Conservation (phyloP, 53 echinoderm and acorn worm genomes). For the Glandiceps talaboti region DNA sequence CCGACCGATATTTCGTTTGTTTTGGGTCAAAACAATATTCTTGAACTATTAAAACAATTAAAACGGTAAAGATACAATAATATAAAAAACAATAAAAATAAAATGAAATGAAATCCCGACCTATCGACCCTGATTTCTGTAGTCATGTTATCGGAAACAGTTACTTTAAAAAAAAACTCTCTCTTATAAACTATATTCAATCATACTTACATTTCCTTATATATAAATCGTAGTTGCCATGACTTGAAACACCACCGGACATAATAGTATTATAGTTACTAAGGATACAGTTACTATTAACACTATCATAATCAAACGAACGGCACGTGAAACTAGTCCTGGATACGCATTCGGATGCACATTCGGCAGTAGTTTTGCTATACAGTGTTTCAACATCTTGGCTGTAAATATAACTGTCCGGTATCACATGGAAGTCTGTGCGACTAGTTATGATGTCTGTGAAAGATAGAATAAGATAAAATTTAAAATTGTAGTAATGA, state of each 20-base stretch:
- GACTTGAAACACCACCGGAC: not conserved
- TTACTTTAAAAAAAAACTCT: too few species aligned
- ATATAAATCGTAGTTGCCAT: conserved; percentile 3
- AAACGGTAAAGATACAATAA: too few species aligned
- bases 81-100: too few species aligned
- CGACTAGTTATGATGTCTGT: conserved; percentile 37
- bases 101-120: too few species aligned
- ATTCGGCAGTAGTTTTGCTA: conserved; percentile 19
- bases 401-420: conserved; percentile 5
- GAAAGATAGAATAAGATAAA: not conserved
- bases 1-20: too few species aligned
- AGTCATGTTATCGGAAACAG: too few species aligned
- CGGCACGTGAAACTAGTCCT: conserved; percentile 28
- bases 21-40: too few species aligned
- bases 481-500: too few species aligned
- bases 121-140: too few species aligned
- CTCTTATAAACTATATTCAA: too few species aligned
- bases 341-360: conserved; percentile 34
- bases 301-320: conserved; percentile 35
- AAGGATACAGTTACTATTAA: conserved; percentile 24
- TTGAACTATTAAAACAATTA: too few species aligned
- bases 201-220: conserved; percentile 39
- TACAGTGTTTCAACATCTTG: conserved; percentile 26
- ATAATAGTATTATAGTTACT: conserved; percentile 36
- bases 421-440: conserved; percentile 48